These are phyloP conservation scores for Todiramphus saurophagus DNA, from an alignment of 2,113 vertebrate species.

Conservation along the genomic window DNA sequence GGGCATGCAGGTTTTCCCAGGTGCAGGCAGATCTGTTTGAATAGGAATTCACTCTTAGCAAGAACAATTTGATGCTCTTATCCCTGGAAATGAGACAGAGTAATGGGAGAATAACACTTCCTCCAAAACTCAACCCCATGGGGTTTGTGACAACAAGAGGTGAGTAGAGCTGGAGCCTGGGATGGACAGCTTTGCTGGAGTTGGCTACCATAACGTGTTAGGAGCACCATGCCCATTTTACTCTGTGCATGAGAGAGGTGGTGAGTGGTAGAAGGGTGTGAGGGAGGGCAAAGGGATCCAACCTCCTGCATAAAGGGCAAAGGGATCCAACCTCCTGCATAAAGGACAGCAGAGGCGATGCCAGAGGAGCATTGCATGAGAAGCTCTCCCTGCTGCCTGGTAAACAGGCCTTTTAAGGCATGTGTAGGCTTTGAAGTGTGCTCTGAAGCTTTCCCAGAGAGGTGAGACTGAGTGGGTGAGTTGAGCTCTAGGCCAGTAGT, in stretches of 20 bases:
- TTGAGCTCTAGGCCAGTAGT: not conserved
- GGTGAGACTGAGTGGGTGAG: slow-evolving; percentile 30
- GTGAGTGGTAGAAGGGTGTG: not conserved
- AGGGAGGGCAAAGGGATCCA: not conserved
- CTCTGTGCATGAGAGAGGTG: not conserved
- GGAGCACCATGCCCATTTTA: not conserved
- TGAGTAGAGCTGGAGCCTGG: not conserved
- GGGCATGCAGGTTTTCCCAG: not conserved
- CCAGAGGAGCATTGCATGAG: not conserved
- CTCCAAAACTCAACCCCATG: not conserved
- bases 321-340: not conserved
- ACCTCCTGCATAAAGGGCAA: not conserved
- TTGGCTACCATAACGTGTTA: not conserved
- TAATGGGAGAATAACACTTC: not conserved
- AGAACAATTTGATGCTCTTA: not conserved
- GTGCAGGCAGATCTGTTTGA: not conserved
- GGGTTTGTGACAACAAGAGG: not conserved
- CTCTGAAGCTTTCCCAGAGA: not conserved
- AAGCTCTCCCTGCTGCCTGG: not conserved
- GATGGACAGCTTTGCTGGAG: not conserved
- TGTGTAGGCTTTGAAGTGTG: not conserved
- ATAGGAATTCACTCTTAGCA: not conserved
- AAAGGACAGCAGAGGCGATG: not conserved
- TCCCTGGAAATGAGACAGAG: not conserved
- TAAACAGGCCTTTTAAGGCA: not conserved